Evolutionary conservation across 2,113 vertebrate species (phyloP).

Genomic region (Mirza zaza): DNA sequence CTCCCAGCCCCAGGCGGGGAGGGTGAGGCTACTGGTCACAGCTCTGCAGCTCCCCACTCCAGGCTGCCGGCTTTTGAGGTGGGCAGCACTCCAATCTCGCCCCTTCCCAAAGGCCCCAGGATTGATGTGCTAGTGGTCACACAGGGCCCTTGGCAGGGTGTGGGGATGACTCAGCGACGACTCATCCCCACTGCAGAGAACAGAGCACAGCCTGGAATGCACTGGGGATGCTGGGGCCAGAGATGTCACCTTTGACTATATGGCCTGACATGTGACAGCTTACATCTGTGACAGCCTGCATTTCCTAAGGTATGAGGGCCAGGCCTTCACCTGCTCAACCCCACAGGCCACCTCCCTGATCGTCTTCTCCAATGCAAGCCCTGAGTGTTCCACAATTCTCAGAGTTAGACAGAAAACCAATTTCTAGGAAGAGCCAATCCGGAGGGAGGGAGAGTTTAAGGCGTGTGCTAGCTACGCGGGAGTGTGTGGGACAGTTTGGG

Average conservation of each 20-base stretch:
- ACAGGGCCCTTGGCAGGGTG: background rate
- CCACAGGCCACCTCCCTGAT: rapidly evolving
- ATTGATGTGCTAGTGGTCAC: background rate
- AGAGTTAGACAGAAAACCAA: background rate
- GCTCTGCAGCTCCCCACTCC: background rate
- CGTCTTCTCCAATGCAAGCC: background rate
- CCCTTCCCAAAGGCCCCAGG: background rate
- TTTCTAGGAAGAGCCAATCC: background rate
- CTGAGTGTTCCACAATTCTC: background rate
- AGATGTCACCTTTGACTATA: background rate
- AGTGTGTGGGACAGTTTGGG: background rate
- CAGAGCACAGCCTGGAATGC: rapidly evolving
- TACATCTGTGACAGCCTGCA: rapidly evolving
- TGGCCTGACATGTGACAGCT: background rate
- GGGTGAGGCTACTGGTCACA: background rate
- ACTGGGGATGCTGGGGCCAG: rapidly evolving
- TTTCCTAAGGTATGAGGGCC: background rate
- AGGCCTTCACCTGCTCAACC: background rate
- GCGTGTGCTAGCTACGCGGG: background rate
- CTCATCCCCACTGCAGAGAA: background rate
- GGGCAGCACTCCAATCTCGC: background rate
- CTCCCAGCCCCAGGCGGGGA: background rate
- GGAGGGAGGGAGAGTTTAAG: background rate
- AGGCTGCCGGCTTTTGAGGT: background rate
- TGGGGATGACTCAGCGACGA: background rate